Evolutionary conservation across 2,113 vertebrate species (phyloP), one percentile per base, ranked within the genome.

Genomic region (Carollia perspicillata): DNA sequence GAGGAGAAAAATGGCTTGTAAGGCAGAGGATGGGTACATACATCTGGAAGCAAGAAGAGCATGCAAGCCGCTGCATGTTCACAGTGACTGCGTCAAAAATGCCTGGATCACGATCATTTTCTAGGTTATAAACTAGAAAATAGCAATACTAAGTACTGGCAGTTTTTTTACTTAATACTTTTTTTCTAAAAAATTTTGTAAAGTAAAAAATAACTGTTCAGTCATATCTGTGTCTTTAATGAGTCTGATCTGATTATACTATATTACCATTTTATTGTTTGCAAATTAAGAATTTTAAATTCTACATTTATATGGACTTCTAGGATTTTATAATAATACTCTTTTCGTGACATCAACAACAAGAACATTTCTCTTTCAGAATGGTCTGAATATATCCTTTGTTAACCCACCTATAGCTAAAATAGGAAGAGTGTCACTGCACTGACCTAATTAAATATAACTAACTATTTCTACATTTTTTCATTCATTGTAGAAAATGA

Each of bases 301-400:
- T 89, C 55, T 88, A 81, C 47, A 3, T 86, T 71, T 95, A 94
- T 47, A 75, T 77, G 30, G 37, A 58, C 68, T 75, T 74, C 35
- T 71, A 94, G 51, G 13, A 58, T 40, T 93, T 37, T 83, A 42
- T 65, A 44, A 89, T 86, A 92, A 89, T 9, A 51, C 20, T 60
- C 16, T 60, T 74, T 81, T 75, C 87, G 58, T 63, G 44, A 81
- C 91, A 55, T 89, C 58, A 55, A 74, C 18, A 74, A 88, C 28
- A 35, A 80, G 81, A 87, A 47, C 47, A 79, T 79, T 93, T 92
- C 26, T 71, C 49, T 69, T 91, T 71, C 65, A 93, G 44, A 92
- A 90, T 75, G 20, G 53, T 74, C 20, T 74, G 28, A 72, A 84
- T 63, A 37, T 65, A 26, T 26, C 37, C 11, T 49, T 79, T 47